A percentile compares a stretch with the other conserved stretches of the same genome.
phyloP scores from a whole-genome alignment of 2,797 vertebrate genomes.

The Syngnathus acus region DNA sequence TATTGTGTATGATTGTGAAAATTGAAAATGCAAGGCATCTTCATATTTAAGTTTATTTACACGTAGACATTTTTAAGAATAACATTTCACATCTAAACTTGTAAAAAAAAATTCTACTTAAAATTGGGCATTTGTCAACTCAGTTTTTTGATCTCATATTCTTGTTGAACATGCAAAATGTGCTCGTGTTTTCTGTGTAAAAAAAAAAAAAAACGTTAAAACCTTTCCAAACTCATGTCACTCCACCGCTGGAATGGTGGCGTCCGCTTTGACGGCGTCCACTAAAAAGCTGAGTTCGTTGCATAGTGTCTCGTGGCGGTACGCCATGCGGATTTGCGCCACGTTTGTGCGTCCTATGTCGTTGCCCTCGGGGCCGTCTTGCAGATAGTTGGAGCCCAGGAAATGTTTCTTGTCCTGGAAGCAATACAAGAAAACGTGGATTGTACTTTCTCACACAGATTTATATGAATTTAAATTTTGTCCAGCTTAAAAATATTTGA shows the following conservation, averaged over 20 bases:
- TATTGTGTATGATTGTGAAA: too few species aligned
- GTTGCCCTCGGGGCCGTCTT: slow-evolving; percentile 88
- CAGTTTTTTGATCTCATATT: background rate
- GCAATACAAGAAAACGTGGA: background rate
- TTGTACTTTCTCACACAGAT: background rate
- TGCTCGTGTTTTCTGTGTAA: background rate
- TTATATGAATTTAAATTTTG: background rate
- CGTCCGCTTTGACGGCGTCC: slow-evolving; percentile 81
- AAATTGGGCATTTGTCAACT: background rate
- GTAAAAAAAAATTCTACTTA: background rate
- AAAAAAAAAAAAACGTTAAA: background rate
- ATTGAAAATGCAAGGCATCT: too few species aligned
- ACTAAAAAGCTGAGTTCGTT: slow-evolving; percentile 92
- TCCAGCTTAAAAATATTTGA: too few species aligned
- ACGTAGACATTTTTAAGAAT: background rate
- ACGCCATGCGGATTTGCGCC: slow-evolving; percentile 93
- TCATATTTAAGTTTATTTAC: background rate
- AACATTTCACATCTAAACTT: background rate
- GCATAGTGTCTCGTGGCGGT: slow-evolving; percentile 86
- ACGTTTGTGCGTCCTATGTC: slow-evolving; percentile 91
- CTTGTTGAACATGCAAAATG: background rate
- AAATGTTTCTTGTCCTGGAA: slow-evolving; percentile 90
- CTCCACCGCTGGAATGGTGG: slow-evolving; percentile 37
- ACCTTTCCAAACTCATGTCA: slow-evolving; percentile 1
- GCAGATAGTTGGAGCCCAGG: slow-evolving; percentile 82